Conservation (phyloP, 2,888 invertebrate species). For the Hesperia comma region DNA sequence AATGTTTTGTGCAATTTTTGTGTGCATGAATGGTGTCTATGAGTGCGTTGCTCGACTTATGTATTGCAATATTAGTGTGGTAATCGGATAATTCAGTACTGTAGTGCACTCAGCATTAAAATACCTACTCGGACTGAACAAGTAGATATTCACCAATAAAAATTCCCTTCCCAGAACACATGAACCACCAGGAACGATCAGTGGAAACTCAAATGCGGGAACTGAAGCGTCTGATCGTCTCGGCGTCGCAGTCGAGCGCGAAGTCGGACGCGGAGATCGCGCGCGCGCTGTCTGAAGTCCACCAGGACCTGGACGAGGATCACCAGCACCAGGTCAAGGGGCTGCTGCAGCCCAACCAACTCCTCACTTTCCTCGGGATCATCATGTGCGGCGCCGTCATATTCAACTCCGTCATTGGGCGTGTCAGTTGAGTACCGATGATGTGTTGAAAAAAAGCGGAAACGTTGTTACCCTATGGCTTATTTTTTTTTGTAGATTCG, state of each 20-base stretch:
- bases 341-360: constrained; percentile 63
- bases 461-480: too few species aligned
- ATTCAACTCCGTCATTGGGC: constrained; percentile 68
- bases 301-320: constrained; percentile 71
- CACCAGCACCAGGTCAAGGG: constrained; percentile 50
- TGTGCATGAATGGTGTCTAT: too few species aligned
- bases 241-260: constrained; percentile 67
- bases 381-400: constrained; percentile 67
- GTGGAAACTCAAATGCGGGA: constrained; percentile 67
- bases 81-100: too few species aligned
- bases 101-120: too few species aligned
- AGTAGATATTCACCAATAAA: too few species aligned
- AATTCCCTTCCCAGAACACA: constrained; percentile 62
- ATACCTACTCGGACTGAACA: too few species aligned
- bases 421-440: constrained; percentile 61
- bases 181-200: constrained; percentile 67
- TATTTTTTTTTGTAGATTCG: too few species aligned
- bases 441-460: too few species aligned
- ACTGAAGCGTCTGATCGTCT: constrained; percentile 62
- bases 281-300: constrained; percentile 67
- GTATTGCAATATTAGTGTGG: too few species aligned
- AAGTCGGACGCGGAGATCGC: constrained; percentile 73
- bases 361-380: constrained; percentile 67
- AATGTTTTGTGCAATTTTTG: too few species aligned
- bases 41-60: too few species aligned